phyloP scores from a whole-genome alignment of 2,113 vertebrate genomes.

The Pedetes capensis region DNA sequence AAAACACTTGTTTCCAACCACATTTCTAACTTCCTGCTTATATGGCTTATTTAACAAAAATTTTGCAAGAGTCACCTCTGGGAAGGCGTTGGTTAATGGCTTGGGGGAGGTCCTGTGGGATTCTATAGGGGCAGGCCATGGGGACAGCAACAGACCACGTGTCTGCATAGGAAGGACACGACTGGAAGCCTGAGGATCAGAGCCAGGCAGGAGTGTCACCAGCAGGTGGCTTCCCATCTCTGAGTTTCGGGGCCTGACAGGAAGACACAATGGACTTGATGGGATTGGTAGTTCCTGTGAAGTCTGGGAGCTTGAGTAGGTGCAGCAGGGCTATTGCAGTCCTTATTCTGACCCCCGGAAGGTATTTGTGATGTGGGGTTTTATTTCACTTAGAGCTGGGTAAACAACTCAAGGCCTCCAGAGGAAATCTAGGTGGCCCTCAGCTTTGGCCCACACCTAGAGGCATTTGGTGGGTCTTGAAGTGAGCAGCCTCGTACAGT shows the following conservation, averaged over 20 bases:
- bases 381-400: not conserved
- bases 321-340: not conserved
- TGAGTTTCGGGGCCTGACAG: not conserved
- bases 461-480: not conserved
- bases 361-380: not conserved
- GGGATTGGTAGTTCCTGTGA: not conserved
- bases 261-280: not conserved
- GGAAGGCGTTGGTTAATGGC: not conserved
- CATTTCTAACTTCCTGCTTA: conserved; percentile 57
- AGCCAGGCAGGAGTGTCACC: not conserved
- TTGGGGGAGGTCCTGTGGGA: not conserved
- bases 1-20: conserved; percentile 35
- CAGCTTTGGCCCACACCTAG: not conserved
- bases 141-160: not conserved
- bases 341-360: not conserved
- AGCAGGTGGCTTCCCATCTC: accelerated
- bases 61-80: conserved; percentile 52
- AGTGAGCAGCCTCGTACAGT: not conserved
- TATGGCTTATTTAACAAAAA: conserved; percentile 32
- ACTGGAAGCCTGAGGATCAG: too few relatives aligned
- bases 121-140: not conserved
- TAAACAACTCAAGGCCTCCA: not conserved
- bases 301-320: not conserved
- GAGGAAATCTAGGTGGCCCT: not conserved
- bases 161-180: not conserved